Evolutionary conservation across 2,113 vertebrate species (phyloP).

Genomic region (Mus musculus): DNA sequence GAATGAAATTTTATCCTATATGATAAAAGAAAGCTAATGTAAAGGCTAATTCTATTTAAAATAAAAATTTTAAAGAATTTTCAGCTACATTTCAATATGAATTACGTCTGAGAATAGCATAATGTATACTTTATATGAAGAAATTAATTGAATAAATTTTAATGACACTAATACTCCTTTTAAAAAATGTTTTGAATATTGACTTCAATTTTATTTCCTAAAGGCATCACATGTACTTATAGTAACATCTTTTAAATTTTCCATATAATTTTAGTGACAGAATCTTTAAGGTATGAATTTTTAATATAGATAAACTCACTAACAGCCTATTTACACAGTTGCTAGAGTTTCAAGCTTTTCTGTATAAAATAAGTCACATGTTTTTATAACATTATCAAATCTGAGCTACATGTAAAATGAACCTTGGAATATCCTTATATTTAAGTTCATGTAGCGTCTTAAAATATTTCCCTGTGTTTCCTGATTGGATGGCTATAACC

Average conservation of each 20-base stretch:
- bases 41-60: not conserved
- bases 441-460: not conserved
- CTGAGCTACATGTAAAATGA: not conserved
- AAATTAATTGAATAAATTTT: not conserved
- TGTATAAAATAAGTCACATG: not conserved
- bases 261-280: constrained; percentile 42
- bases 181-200: no score
- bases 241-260: constrained; percentile 10
- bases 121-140: constrained; percentile 9
- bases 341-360: not conserved
- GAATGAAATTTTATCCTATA: not conserved
- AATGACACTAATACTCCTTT: not conserved
- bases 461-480: not conserved
- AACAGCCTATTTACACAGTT: not conserved
- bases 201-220: not conserved
- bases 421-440: not conserved
- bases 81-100: constrained; percentile 18
- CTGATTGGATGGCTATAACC: not conserved
- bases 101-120: not conserved
- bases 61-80: constrained; percentile 21
- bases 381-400: constrained; percentile 15
- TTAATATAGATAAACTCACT: constrained; percentile 50
- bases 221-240: not conserved
- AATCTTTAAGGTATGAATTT: constrained; percentile 49
- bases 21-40: not conserved